Evolutionary conservation across 2,797 vertebrate species (phyloP), one percentile per base, ranked within the genome.

Genomic region (Acropternis orthonyx): DNA sequence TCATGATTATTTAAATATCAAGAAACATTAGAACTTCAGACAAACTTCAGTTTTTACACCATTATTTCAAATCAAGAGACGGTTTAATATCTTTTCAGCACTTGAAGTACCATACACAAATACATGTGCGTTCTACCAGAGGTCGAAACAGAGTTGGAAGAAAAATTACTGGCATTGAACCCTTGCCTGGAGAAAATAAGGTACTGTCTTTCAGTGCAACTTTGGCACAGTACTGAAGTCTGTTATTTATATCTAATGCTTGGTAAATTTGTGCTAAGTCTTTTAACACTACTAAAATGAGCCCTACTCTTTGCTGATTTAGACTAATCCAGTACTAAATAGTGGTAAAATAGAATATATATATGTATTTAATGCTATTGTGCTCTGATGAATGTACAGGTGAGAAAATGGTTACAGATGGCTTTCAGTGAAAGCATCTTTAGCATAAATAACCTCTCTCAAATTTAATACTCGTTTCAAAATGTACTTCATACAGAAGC

Each of bases 121-220:
- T 99, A 95, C 99, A 99, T 0, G 99, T 99, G 54, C 98, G 99
- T 85, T 99, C 99, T 83, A 99, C 99, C 37, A 98, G 99, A 97
- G 99, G 99, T n/a, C 98, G 99, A 93, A 99, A 99, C 93, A 98
- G 99, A 90, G 99, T 99, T n/a, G 99, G 99, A 83, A 99, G 99
- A 69, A 99, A 99, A 98, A 99, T 99, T 95, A 99, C 99, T 15
- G 99, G 99, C 76, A 99, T 99, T 89, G 99, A 99, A 92, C 99
- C 99, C 77, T 97, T 99, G 93, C 99, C 99, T 52, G 99, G 99
- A 95, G 99, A 99, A 97, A 99, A 99, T 87, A 99, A 99, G 99
- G 99, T 99, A 98, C 41, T 59, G 14, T 30, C 28, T 76, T 59
- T 39, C 28, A n/a, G 17, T 66, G 49, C 24, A 84, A 12, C 41